Evolutionary conservation across 2,888 invertebrate genomes (phyloP), one percentile per base, ranked within the genome.

Genomic region (Ormyrus labotus): DNA sequence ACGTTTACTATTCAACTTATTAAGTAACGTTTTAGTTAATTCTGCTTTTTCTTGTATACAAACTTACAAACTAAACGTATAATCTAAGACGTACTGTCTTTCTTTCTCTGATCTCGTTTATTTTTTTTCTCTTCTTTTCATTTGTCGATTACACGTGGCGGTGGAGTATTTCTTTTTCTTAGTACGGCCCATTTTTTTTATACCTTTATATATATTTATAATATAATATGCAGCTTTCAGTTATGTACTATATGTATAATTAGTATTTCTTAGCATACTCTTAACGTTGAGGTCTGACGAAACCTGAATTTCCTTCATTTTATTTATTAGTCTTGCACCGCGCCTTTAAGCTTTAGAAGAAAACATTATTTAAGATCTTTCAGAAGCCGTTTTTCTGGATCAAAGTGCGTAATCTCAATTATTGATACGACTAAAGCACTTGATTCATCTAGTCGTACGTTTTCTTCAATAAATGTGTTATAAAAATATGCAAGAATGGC

Each of bases 251-350:
- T 34, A 34, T 85, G 82, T 87, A 85, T 86, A 84, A 53, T 85
- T 88, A 86, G 80, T 85, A 84, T 86, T 88, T 86, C 87, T 85
- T 86, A 86, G 83, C 85, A 85, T 87, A 88, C 84, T 84, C 84
- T 87, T 87, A 88, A 87, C 88, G 83, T 87, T 90, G 90, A 90
- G 90, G 90, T 90, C 89, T 89, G 88, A 87, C 86, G 85, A 88
- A 89, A 89, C 90, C 90, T 90, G 90, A 90, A 89, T 90, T 87
- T 85, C 85, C 85, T 80, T 81, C 86, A 87, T 86, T 84, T 86
- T 82, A 45, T 10, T 10, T 67, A 61, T 13, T 71, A 77, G 48
- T 74, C 47, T 47, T 47, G 63, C 70, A 73, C 5, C 51, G 55
- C 70, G 65, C 45, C 50, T 68, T 50, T 5, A 68, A 63, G 48